Base-by-base conservation (phyloP, 2,797 vertebrate species). In the Pelobates cultripes region DNA sequence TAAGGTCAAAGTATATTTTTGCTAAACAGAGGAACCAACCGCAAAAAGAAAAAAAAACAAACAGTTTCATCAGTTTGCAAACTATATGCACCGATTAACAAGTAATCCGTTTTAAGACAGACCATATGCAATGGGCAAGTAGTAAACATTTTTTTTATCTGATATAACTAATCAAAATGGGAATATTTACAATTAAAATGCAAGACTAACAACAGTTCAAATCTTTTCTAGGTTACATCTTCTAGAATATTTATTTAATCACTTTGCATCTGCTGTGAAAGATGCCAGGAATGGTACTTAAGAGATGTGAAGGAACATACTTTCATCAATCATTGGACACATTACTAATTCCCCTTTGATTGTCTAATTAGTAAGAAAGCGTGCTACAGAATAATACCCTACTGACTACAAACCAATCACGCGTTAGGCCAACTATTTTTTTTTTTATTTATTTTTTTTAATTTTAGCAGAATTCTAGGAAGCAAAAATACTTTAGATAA, bases 341-440 rank as follows among this genome's bases (percentile, higher is more conserved):
- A 60, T 51, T 77, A 78, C 73, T 66, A 73, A 82, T 57, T 77
- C 74, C 57, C 74, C 47, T 10, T 68, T 0, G 17, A 79, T 74
- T 42, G 44, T 15, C 72, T 71, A 13, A 2, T 60, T 3, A 79
- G 41, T 1, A 70, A 77, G 53, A 81, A 83, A 1, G 41, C 4
- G 1, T 3, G 3, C 7, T 80, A 75, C 63, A 70, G 51, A 17
- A 86, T 83, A 76, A 4, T 5, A 4, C n/a, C 85, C 73, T 55
- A 2, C 69, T 71, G 78, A 14, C 47, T 42, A 14, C 2, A 0
- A 2, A 72, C 2, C 42, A 63, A 0, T 57, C n/a, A 53, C 45
- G 9, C 10, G 15, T 72, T 42, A 55, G 53, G 28, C 15, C 57
- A 42, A 68, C 60, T 40, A 72, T 8, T 3, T 67, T 8, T 63